These are phyloP conservation scores for Australoheros scitulus DNA, from an alignment of 2,113 vertebrate species.

Conservation along the genomic window DNA sequence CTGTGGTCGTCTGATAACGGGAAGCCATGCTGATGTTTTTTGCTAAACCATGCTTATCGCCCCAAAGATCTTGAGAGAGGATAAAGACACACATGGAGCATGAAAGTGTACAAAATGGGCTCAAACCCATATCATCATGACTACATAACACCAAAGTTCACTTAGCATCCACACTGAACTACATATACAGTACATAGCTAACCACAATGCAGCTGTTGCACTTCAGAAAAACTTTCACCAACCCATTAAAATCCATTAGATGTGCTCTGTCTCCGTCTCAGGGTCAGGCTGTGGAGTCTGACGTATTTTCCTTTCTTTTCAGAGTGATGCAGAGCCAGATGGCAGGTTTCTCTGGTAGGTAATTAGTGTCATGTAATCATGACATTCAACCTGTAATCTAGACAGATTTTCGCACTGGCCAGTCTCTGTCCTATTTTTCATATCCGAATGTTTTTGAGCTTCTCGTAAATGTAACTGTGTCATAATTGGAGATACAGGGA, in stretches of 20 bases:
- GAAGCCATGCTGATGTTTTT: not conserved
- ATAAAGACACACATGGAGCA: not conserved
- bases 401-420: not conserved
- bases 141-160: not conserved
- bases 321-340: not conserved
- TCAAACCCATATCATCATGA: not conserved
- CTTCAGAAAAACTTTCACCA: constrained; percentile 11
- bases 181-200: not conserved
- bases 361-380: constrained; percentile 12
- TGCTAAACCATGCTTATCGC: not conserved
- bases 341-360: not conserved
- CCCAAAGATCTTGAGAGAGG: not conserved
- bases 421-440: not conserved
- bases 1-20: not conserved
- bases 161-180: not conserved
- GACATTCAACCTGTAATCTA: not conserved
- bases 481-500: not conserved
- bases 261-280: not conserved
- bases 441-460: constrained; percentile 1
- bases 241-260: constrained; percentile 46
- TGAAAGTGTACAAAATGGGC: not conserved
- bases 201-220: not conserved
- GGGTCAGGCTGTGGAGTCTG: not conserved
- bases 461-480: not conserved
- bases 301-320: constrained; percentile 10